Percentiles rank a stretch among this genome's conserved stretches.
These are phyloP conservation scores for Aphaenogaster rudis DNA, from an alignment of 1,140 invertebrate genomes.

Conservation along the genomic window DNA sequence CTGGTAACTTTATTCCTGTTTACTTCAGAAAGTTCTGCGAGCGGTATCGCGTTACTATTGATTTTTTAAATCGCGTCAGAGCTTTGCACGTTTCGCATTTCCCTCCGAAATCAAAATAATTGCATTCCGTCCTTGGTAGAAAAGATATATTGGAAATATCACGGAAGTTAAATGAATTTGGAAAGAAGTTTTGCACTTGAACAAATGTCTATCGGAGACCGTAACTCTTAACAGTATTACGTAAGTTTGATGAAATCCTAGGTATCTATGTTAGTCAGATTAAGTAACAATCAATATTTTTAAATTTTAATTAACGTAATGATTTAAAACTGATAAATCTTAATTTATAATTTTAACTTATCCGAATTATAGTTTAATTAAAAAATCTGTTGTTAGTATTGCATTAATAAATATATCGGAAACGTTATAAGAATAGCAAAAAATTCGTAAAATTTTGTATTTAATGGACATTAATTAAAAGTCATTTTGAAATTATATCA, in stretches of 20 bases:
- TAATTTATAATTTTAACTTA: not conserved
- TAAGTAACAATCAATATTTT: not conserved
- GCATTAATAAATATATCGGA: not conserved
- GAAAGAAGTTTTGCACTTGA: constrained; percentile 17
- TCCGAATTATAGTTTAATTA: not conserved
- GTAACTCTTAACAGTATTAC: not conserved
- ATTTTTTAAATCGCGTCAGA: constrained; percentile 28
- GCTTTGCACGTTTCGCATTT: constrained; percentile 24
- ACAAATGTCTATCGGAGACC: constrained; percentile 9
- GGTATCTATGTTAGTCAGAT: not conserved
- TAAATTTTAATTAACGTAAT: not conserved
- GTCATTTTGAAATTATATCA: constrained; percentile 5
- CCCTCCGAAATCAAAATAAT: constrained; percentile 20
- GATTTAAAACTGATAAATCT: constrained; percentile 6
- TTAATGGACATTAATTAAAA: constrained; percentile 35
- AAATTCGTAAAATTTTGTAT: not conserved
- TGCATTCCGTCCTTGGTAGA: not conserved
- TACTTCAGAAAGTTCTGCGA: constrained; percentile 16
- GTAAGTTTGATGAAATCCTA: not conserved
- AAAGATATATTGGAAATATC: constrained; percentile 35
- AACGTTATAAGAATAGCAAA: not conserved
- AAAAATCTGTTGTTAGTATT: not conserved
- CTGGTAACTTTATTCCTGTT: constrained; percentile 22
- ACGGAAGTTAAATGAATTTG: constrained; percentile 35
- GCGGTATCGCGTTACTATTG: constrained; percentile 19